Evolutionary conservation across 2,113 vertebrate species (phyloP).

Genomic region (Callionymus lyra): DNA sequence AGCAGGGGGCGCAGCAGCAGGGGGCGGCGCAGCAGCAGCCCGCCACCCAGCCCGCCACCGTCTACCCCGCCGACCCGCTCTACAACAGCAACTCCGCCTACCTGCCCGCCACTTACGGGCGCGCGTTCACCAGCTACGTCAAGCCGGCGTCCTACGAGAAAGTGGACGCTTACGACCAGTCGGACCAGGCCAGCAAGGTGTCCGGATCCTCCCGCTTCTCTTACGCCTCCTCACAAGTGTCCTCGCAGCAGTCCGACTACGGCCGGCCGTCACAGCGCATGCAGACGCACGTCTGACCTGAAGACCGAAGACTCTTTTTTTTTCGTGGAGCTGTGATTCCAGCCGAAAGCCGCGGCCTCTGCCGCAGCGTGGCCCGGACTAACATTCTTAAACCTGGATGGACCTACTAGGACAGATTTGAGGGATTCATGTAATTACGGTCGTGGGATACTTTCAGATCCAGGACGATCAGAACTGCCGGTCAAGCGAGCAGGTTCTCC

Average conservation of each 20-base stretch:
- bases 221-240: slow-evolving; percentile 77
- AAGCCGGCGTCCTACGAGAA: slow-evolving; percentile 74
- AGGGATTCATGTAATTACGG: slow-evolving; percentile 24
- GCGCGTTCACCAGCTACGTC: slow-evolving; percentile 79
- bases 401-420: not conserved
- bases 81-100: slow-evolving; percentile 67
- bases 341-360: no score
- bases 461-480: no score
- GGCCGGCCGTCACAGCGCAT: slow-evolving; percentile 78
- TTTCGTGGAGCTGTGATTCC: no score
- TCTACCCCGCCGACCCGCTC: slow-evolving; percentile 67
- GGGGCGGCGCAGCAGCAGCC: no score
- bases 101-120: slow-evolving; percentile 75
- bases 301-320: not conserved
- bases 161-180: slow-evolving; percentile 73
- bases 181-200: slow-evolving; percentile 71
- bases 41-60: slow-evolving; percentile 49
- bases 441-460: slow-evolving; percentile 11
- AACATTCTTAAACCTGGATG: slow-evolving; percentile 43
- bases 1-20: no score
- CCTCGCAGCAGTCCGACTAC: slow-evolving; percentile 73
- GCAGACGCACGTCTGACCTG: slow-evolving; percentile 84
- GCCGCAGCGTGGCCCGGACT: slow-evolving; percentile 33
- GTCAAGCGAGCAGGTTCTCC: no score
- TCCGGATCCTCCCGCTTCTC: slow-evolving; percentile 75